Evolutionary conservation across 2,888 invertebrate species (phyloP).

Genomic region (Zygothrica quintamaculata): DNA sequence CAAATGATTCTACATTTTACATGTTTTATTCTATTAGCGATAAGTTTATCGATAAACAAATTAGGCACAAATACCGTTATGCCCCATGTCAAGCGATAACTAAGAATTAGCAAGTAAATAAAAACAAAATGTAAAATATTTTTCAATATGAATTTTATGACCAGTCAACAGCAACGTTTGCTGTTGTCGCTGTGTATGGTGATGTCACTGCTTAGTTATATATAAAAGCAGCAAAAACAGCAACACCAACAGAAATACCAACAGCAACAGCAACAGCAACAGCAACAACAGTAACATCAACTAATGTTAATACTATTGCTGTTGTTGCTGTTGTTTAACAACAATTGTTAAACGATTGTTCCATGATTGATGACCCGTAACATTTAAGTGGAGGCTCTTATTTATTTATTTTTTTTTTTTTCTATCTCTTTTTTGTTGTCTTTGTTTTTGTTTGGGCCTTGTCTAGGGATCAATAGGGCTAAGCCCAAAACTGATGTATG

Average conservation of each 20-base stretch:
- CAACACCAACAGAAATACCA: conserved; percentile 12
- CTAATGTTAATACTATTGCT: conserved; percentile 22
- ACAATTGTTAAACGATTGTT: background rate
- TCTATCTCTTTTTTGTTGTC: too few species aligned
- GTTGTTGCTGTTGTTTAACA: conserved; percentile 31
- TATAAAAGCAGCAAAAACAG: conserved; percentile 19
- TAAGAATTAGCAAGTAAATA: conserved; percentile 36
- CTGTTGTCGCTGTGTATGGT: conserved; percentile 38
- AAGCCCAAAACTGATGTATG: too few species aligned
- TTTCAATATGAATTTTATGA: conserved; percentile 61
- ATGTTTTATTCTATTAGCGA: too few species aligned
- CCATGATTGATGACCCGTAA: background rate
- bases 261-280: conserved; percentile 19
- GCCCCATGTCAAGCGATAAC: background rate
- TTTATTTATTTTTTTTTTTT: too few species aligned
- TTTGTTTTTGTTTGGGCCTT: background rate
- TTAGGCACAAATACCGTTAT: background rate
- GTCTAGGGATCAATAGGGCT: background rate
- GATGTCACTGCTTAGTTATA: conserved; percentile 60
- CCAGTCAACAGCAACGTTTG: conserved; percentile 13
- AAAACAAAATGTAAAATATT: conserved; percentile 34
- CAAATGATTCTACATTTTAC: too few species aligned
- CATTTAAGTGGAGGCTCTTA: background rate
- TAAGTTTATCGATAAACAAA: too few species aligned
- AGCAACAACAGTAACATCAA: conserved; percentile 14